Base-by-base conservation (phyloP, 2,888 invertebrate genomes). In the Melanotus villosus region DNA sequence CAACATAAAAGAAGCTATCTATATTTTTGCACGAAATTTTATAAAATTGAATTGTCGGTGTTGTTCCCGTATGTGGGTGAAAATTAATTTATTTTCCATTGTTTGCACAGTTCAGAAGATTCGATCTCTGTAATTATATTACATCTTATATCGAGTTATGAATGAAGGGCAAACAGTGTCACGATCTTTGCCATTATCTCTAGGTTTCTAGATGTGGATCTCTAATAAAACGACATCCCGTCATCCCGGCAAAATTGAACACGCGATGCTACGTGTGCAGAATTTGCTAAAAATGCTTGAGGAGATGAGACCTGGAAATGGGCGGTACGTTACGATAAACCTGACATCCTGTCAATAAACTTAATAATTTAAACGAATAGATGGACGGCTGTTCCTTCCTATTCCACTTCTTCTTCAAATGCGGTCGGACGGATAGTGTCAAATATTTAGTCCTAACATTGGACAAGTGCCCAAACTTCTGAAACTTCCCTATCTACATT, bases 181-280 rank as follows among this genome's bases (percentile, higher is more conserved):
- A 70, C 62, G 64, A 74, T 73, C 73, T 73, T 70, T 71, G 67
- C 71, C 69, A 74, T 77, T 76, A 74, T 76, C 73, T 74, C 67
- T 72, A 70, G 72, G 69, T 72, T 74, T 76, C 73, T 71, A 71
- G 70, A 75, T 75, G 75, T 74, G 76, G 73, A 73, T 75, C 76
- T 75, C 72, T 76, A 77, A 77, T 77, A 77, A 77, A 76, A 75
- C 74, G 76, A 75, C 75, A 74, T 70, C 73, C 69, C 67, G 64
- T 67, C 70, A 75, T 73, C 56, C 71, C 69, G 72, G 67, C 71
- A 74, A 76, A 77, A 77, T 77, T 76, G 77, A 76, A 77, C 77
- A 75, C 73, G 80, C 80, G 75, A 75, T 77, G 81, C 81, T 82
- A 83, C 83, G 83, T 83, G 83, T 78, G 81, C 80, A 77, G 83